Percentiles rank a stretch among this genome's conserved stretches.
phyloP scores from a whole-genome alignment of 1,140 invertebrate genomes.

The Dendrolimus punctatus region DNA sequence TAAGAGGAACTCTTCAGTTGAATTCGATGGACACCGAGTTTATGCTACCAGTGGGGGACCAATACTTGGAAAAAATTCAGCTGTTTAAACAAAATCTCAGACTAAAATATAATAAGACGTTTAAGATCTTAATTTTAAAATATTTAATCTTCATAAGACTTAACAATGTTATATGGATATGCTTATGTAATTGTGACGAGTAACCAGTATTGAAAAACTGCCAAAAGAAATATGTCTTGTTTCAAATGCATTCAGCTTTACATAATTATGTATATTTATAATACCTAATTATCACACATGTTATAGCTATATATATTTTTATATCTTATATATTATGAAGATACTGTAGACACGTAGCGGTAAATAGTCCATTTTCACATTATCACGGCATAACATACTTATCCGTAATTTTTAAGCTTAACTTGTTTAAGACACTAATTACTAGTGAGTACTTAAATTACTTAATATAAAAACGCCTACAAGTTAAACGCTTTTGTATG shows the following conservation, averaged over 20 bases:
- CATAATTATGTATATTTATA: conserved; percentile 24
- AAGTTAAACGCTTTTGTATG: too few species aligned
- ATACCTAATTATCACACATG: conserved; percentile 10
- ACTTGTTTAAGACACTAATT: too few species aligned
- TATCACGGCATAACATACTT: too few species aligned
- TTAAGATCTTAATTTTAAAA: conserved; percentile 4
- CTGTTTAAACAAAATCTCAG: conserved; percentile 74
- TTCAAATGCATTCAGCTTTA: conserved; percentile 43
- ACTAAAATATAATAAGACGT: conserved; percentile 2
- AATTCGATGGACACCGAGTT: conserved; percentile 85
- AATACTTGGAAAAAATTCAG: conserved; percentile 88
- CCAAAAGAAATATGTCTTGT: conserved; percentile 46
- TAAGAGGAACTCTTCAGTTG: conserved; percentile 83
- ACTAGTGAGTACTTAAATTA: too few species aligned
- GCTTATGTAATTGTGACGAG: conserved; percentile 61
- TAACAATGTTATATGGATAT: conserved; percentile 10
- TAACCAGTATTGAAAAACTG: conserved; percentile 59
- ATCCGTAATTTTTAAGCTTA: too few species aligned
- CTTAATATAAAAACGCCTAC: too few species aligned
- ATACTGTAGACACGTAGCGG: too few species aligned
- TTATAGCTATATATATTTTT: conserved; percentile 14
- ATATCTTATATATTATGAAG: conserved; percentile 1
- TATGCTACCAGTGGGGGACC: conserved; percentile 82
- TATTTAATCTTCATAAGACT: conserved; percentile 6
- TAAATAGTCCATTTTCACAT: too few species aligned